phyloP scores from a whole-genome alignment of 2,113 vertebrate genomes.

The Tychaedon coryphoeus region DNA sequence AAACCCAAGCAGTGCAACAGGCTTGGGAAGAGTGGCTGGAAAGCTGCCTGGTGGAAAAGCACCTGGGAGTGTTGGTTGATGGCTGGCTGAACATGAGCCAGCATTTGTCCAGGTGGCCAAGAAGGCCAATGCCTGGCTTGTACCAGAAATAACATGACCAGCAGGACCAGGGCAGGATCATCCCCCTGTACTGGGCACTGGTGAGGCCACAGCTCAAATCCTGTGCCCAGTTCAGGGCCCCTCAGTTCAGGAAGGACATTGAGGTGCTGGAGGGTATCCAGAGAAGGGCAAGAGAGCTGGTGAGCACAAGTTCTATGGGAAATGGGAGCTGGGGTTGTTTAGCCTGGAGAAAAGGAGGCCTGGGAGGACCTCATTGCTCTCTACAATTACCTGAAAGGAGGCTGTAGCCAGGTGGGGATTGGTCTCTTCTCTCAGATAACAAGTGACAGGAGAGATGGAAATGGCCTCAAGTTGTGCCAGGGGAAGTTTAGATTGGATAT shows the following conservation, averaged over 20 bases:
- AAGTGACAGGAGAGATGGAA: background rate
- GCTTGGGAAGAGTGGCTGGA: background rate
- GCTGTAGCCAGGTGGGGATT: background rate
- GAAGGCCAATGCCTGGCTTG: background rate
- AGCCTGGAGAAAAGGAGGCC: background rate
- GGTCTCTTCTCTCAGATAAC: background rate
- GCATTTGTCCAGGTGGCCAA: background rate
- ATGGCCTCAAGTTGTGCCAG: background rate
- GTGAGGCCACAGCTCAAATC: rapidly evolving
- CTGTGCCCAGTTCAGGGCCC: background rate
- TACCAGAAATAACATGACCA: background rate
- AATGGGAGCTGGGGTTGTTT: background rate
- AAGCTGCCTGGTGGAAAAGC: background rate
- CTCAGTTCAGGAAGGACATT: background rate
- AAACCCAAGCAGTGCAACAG: background rate
- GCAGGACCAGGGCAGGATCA: background rate
- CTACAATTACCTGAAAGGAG: background rate
- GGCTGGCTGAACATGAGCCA: background rate
- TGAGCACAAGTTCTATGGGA: background rate
- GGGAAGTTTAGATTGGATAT: background rate
- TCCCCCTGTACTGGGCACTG: background rate
- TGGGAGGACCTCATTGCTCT: rapidly evolving
- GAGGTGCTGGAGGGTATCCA: background rate
- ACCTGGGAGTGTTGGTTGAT: background rate
- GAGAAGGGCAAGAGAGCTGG: background rate